A percentile compares a stretch with the other conserved stretches of the same genome.
Conservation (phyloP, 2,888 invertebrate species). For the Drosophila mayaguana region DNA sequence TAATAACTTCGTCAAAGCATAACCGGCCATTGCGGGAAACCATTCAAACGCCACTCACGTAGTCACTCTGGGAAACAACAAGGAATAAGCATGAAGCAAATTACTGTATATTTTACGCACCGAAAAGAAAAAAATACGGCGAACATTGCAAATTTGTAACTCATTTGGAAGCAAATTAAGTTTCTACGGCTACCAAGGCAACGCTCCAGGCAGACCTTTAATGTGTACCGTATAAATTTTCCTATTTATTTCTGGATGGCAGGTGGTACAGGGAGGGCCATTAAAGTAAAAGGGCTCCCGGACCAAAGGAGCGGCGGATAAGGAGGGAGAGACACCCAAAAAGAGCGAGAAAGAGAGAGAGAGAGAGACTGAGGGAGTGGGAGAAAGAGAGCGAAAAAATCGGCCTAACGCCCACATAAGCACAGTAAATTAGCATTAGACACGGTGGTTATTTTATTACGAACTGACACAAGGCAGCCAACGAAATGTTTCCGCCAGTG, state of each 20-base stretch:
- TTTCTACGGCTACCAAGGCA: conserved; percentile 38
- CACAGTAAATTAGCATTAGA: conserved; percentile 77
- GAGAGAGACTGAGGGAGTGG: background rate
- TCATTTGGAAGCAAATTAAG: conserved; percentile 64
- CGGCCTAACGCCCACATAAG: conserved; percentile 52
- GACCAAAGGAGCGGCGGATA: background rate
- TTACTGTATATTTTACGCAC: conserved; percentile 56
- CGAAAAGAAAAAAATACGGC: conserved; percentile 24
- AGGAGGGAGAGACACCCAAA: background rate
- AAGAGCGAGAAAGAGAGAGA: background rate
- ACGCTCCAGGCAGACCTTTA: conserved; percentile 56
- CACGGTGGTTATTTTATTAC: conserved; percentile 67
- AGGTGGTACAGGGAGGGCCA: conserved; percentile 29
- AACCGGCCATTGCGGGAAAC: background rate
- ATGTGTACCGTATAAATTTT: conserved; percentile 68
- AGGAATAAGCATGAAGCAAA: conserved; percentile 52
- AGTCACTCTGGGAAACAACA: conserved; percentile 39
- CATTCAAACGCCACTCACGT: conserved; percentile 33
- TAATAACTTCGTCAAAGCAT: background rate
- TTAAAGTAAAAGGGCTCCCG: conserved; percentile 52
- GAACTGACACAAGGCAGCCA: conserved; percentile 42
- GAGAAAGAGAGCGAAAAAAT: background rate
- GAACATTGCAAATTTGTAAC: conserved; percentile 68
- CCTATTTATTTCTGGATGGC: conserved; percentile 59
- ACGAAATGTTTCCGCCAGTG: conserved; percentile 13